Evolutionary conservation across 2,113 vertebrate genomes (phyloP), one percentile per base, ranked within the genome.

Genomic region (Brachypteracias leptosomus): DNA sequence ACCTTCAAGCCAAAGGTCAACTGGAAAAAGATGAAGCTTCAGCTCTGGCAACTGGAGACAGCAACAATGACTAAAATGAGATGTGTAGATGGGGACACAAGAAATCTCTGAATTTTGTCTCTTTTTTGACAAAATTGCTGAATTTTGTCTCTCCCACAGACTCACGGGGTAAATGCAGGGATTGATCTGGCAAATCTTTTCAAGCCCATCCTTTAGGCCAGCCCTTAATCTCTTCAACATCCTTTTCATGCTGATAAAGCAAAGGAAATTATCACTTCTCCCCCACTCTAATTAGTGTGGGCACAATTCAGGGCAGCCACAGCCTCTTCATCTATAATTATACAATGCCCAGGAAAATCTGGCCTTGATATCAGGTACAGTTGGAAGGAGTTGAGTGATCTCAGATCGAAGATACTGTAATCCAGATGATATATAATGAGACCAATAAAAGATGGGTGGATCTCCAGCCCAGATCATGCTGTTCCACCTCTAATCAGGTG

Each of bases 401-500:
- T 82, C 74, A 85, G 49, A 58, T 20, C 62, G 5, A 57, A 71
- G 62, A 44, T 80, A 61, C 19, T 22, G 26, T 71, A 51, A 79
- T 59, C 54, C 57, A 51, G 6, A 12, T 82, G 62, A 35, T 75
- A 61, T 29, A 11, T 85, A 95, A 97, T 95, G 81, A 89, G 80
- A 38, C 72, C 62, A 61, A 92, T 95, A 92, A 93, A 96, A 95
- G 26, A 54, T 81, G 95, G 96, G 96, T 49, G 96, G 80, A 28
- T 92, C 96, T 86, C 83, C 86, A 73, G 24, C 42, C 58, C 58
- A 47, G 36, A 82, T 94, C 68, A 26, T 18, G 20, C 5, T 62
- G 92, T 38, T 70, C 94, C 75, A 58, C 28, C 82, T 79, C 62
- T 33, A 54, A 25, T 2, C 9, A 6, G 55, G 72, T 74, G 83